A percentile compares a stretch with the other conserved stretches of the same genome.
phyloP scores from a whole-genome alignment of 1,140 invertebrate genomes.

The Sesamia nonagrioides region DNA sequence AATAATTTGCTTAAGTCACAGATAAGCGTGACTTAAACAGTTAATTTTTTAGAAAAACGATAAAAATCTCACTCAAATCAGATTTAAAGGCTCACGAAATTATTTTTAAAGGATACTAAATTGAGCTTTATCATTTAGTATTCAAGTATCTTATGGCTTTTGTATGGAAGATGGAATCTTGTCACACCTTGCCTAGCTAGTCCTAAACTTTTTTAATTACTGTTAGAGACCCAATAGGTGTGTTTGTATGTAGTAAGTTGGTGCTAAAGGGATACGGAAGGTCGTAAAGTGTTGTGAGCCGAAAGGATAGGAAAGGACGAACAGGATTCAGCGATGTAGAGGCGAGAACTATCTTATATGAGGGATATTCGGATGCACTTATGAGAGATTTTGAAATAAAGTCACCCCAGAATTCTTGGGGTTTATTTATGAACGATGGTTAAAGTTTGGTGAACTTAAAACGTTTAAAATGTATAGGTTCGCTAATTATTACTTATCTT shows the following conservation, averaged over 20 bases:
- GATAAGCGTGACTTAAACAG: no score
- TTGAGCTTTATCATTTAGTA: no score
- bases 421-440: not conserved
- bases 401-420: not conserved
- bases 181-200: conserved; percentile 12
- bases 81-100: no score
- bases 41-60: no score
- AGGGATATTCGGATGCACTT: not conserved
- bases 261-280: conserved; percentile 29
- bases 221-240: conserved; percentile 12
- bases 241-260: conserved; percentile 42
- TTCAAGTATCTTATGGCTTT: not conserved
- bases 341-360: not conserved
- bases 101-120: no score
- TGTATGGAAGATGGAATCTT: conserved; percentile 4
- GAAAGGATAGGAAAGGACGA: not conserved
- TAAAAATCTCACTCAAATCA: no score
- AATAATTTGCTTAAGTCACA: no score
- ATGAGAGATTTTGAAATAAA: not conserved
- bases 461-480: no score
- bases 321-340: not conserved
- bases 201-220: conserved; percentile 26
- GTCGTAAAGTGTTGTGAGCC: not conserved
- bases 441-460: no score
- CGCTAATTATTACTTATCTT: no score